Conservation (phyloP, 2,888 invertebrate species). For the Camptogramma bilineatum region DNA sequence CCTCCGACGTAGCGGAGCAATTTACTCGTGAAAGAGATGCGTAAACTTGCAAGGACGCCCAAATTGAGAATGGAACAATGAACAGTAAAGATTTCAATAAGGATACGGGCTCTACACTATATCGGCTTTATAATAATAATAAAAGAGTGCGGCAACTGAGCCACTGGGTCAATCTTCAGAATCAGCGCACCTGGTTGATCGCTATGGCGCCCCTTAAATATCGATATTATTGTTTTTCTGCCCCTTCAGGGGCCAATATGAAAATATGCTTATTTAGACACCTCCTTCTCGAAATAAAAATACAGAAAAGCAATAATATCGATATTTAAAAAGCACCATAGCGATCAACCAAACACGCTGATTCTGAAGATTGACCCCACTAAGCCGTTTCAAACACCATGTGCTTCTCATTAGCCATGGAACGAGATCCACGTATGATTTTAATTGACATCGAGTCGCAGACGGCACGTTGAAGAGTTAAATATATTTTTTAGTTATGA, state of each 20-base stretch:
- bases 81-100: conserved; percentile 75
- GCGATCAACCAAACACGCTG: too few species aligned
- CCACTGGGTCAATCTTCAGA: too few species aligned
- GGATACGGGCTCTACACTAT: conserved; percentile 54
- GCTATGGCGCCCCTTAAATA: too few species aligned
- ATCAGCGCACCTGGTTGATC: too few species aligned
- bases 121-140: conserved; percentile 32
- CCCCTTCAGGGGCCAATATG: too few species aligned
- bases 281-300: too few species aligned
- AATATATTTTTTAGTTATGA: conserved; percentile 41
- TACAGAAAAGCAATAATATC: too few species aligned
- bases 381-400: conserved; percentile 53
- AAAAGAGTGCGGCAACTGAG: conserved; percentile 40
- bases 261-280: too few species aligned
- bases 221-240: too few species aligned
- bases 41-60: conserved; percentile 83
- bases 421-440: conserved; percentile 66
- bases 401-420: conserved; percentile 72
- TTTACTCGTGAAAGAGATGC: conserved; percentile 84
- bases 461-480: conserved; percentile 59
- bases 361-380: too few species aligned
- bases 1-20: conserved; percentile 84
- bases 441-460: conserved; percentile 66
- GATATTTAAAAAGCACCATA: too few species aligned
- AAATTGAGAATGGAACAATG: conserved; percentile 80